Base-by-base conservation (phyloP, 2,888 invertebrate species). In the Agonopterix heracliana region DNA sequence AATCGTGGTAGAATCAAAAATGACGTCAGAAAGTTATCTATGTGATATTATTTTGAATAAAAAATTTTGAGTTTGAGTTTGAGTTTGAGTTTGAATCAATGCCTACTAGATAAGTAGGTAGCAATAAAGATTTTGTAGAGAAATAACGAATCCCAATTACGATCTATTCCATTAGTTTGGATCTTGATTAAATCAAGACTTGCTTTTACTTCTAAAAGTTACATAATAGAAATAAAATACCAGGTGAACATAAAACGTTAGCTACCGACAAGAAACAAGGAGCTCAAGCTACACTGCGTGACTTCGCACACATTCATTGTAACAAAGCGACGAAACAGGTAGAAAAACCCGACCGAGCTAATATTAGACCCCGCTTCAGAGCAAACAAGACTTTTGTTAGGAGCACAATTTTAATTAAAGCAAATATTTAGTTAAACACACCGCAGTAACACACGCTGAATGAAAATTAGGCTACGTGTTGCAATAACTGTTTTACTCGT, bases 261-360 rank as follows among this genome's bases (percentile, higher is more conserved):
- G 67, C 61, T 67, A 57, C 55, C 59, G 56, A 65, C 60, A 70
- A 72, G 78, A 75, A 70, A 70, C 71, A 74, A 76, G 73, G 68
- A 79, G 71, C 59, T 54, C 54, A 64, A 13, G 64, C 56, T 55
- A 67, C 66, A 66, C 76, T 68, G 78, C 78, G 81, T 81, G 80
- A 81, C 78, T 78, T 62, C 68, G 78, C 78, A 78, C 76, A 80
- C 78, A 73, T 74, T 72, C 68, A 68, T 66, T 58, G 60, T 68
- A 73, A 78, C 78, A 79, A 80, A 46, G 40, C 38, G 11, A 40
- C 40, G 26, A 66, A 69, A 76, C 81, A 83, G 81, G 82, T 83
- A 81, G 69, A 76, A 76, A 75, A 75, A 72, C 71, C 74, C 71
- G 60, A 64, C 64, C 61, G 50, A 56, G 71, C 69, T 74, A 72